Conservation (phyloP, 2,888 invertebrate genomes). For the Leptura quadrifasciata region DNA sequence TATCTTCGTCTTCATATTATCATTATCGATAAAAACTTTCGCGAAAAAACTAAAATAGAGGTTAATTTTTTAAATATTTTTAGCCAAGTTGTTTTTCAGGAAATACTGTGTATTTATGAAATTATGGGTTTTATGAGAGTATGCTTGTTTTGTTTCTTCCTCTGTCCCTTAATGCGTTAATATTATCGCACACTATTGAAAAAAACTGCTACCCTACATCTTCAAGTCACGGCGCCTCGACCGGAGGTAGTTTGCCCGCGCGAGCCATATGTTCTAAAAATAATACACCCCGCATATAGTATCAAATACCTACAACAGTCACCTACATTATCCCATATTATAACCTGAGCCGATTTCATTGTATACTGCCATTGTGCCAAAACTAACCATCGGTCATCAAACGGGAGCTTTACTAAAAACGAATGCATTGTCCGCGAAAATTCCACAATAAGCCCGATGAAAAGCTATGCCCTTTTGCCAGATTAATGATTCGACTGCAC, state of each 20-base stretch:
- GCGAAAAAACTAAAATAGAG: too few relatives aligned
- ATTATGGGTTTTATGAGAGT: too few relatives aligned
- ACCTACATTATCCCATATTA: constrained; percentile 45
- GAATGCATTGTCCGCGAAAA: constrained; percentile 16
- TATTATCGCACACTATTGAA: neutral
- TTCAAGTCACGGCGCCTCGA: constrained; percentile 31
- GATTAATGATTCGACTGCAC: constrained; percentile 61
- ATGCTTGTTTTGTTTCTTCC: too few relatives aligned
- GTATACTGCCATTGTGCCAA: constrained; percentile 46
- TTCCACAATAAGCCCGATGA: constrained; percentile 49
- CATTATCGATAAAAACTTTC: too few relatives aligned
- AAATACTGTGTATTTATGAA: too few relatives aligned
- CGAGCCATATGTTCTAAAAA: constrained; percentile 52
- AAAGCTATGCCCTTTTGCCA: constrained; percentile 56
- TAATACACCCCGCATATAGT: constrained; percentile 42
- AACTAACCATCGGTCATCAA: constrained; percentile 54
- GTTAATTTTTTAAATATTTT: too few relatives aligned
- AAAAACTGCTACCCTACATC: constrained; percentile 8
- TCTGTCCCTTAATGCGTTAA: neutral
- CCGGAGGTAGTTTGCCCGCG: constrained; percentile 37
- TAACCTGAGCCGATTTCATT: constrained; percentile 45
- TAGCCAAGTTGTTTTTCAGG: too few relatives aligned
- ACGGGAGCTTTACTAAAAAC: constrained; percentile 38
- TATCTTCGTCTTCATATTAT: too few relatives aligned
- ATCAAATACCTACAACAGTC: constrained; percentile 39